phyloP scores from a whole-genome alignment of 2,888 invertebrate genomes.

The Heliconius cydno region DNA sequence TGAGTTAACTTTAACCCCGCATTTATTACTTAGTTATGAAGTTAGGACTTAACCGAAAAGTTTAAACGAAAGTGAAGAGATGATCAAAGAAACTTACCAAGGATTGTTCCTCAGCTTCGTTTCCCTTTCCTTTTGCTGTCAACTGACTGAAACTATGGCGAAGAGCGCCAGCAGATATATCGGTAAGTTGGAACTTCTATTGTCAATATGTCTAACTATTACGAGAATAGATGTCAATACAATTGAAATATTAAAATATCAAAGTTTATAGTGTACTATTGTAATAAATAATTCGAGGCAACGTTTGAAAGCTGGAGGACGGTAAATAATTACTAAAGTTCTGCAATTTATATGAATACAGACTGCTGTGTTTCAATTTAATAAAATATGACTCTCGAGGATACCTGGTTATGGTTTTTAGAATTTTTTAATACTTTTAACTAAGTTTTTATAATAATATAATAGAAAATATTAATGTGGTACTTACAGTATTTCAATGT shows the following conservation, averaged over 20 bases:
- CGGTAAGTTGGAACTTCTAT: conserved; percentile 61
- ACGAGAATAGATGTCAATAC: background rate
- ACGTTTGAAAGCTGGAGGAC: conserved; percentile 28
- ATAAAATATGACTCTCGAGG: conserved; percentile 31
- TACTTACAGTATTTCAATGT: conserved; percentile 3
- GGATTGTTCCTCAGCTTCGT: conserved; percentile 77
- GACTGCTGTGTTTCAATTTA: conserved; percentile 17
- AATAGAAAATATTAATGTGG: background rate
- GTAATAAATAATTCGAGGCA: conserved; percentile 38
- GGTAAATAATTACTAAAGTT: conserved; percentile 43
- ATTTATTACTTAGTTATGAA: conserved; percentile 33
- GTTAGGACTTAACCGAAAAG: conserved; percentile 39
- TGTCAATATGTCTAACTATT: conserved; percentile 1
- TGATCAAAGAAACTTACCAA: conserved; percentile 79
- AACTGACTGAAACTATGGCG: conserved; percentile 78
- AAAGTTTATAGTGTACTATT: conserved; percentile 7
- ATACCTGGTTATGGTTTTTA: background rate
- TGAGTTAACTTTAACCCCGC: conserved; percentile 34
- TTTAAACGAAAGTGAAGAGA: conserved; percentile 57
- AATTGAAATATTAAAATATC: background rate
- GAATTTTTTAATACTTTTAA: background rate
- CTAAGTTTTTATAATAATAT: background rate
- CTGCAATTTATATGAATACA: conserved; percentile 34
- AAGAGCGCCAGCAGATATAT: conserved; percentile 79
- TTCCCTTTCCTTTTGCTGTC: conserved; percentile 80